Percentiles rank a stretch among this genome's conserved stretches.
These are phyloP conservation scores for Palythoa heliodiscus DNA, from an alignment of 92 coral and sea anemone genomes.

Conservation along the genomic window DNA sequence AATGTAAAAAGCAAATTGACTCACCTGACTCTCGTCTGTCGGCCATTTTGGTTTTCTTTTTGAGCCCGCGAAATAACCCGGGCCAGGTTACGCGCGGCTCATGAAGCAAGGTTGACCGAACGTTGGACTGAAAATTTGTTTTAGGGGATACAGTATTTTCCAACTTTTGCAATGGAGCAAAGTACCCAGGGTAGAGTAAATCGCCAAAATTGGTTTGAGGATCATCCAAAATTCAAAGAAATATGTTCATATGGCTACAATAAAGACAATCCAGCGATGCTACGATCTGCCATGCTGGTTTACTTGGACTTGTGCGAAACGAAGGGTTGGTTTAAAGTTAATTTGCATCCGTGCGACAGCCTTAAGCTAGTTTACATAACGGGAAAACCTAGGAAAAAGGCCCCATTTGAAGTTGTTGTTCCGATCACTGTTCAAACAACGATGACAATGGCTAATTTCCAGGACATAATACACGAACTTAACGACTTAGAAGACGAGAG, in stretches of 20 bases:
- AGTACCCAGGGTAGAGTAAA: conserved; percentile 22
- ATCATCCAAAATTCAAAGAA: conserved; percentile 84
- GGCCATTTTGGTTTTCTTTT: conserved; percentile 65
- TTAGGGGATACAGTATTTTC: neutral
- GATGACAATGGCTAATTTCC: conserved; percentile 67
- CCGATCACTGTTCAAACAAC: conserved; percentile 69
- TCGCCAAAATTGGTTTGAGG: conserved; percentile 90
- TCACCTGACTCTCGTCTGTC: conserved; percentile 85
- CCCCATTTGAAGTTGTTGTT: conserved; percentile 68
- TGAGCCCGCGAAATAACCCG: conserved; percentile 35
- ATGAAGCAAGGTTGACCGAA: neutral
- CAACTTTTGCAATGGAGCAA: neutral
- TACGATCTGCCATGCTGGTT: conserved; percentile 83
- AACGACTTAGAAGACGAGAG: conserved; percentile 51
- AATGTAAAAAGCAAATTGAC: neutral
- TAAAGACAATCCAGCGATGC: conserved; percentile 43
- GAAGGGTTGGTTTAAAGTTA: conserved; percentile 91
- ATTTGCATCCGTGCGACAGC: conserved; percentile 76
- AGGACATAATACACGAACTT: conserved; percentile 61
- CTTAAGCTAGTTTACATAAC: conserved; percentile 76
- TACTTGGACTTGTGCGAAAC: conserved; percentile 88
- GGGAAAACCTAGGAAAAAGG: conserved; percentile 89
- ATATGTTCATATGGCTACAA: conserved; percentile 73
- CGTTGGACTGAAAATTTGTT: too few species aligned
- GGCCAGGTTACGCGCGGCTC: conserved; percentile 2